A percentile compares a stretch with the other conserved stretches of the same genome.
Evolutionary conservation across 2,797 vertebrate species (phyloP).

Genomic region (Macropus fuliginosus): DNA sequence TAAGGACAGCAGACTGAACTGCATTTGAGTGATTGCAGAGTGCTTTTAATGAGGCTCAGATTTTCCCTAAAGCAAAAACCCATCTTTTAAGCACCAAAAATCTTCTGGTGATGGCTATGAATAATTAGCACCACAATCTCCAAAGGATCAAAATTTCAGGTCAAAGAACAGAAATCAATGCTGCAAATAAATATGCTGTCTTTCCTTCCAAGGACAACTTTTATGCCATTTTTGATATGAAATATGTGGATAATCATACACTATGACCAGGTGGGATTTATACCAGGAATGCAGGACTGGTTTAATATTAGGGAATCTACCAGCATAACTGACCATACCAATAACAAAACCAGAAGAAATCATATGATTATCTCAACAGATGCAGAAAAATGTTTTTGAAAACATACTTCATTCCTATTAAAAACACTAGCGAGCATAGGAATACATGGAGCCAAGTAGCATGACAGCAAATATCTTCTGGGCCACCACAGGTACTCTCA

Average conservation of each 20-base stretch:
- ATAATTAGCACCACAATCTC: not conserved
- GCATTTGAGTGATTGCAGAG: not conserved
- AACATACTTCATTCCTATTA: not conserved
- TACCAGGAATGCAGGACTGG: not conserved
- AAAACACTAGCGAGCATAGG: not conserved
- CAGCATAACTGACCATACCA: not conserved
- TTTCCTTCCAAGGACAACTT: not conserved
- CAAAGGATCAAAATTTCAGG: not conserved
- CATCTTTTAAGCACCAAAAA: not conserved
- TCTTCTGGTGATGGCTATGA: not conserved
- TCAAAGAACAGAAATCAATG: not conserved
- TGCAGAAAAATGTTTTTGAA: not conserved
- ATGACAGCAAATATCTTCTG: not conserved
- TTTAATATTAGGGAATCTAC: not conserved
- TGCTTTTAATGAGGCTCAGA: not conserved
- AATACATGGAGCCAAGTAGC: not conserved
- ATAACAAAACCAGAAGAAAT: not conserved
- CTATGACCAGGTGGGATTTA: not conserved
- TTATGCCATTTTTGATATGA: not conserved
- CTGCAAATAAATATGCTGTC: not conserved
- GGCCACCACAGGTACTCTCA: not conserved
- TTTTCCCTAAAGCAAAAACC: not conserved
- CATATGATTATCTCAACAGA: not conserved
- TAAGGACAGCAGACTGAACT: not conserved
- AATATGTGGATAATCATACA: not conserved